These are phyloP conservation scores for Bungarus multicinctus DNA, from an alignment of 2,113 vertebrate genomes.

Conservation along the genomic window DNA sequence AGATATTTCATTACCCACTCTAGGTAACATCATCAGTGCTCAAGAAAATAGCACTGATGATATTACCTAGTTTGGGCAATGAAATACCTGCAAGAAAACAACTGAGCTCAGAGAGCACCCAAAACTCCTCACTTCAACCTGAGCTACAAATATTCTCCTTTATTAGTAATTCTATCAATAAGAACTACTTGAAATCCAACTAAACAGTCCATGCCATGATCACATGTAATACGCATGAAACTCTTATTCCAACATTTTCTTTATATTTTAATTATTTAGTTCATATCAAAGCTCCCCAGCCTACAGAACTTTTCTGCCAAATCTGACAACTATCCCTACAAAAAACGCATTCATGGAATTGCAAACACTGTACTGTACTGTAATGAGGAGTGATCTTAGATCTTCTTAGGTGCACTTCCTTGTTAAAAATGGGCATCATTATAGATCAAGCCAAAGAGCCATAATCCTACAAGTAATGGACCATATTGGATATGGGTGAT, in stretches of 20 bases:
- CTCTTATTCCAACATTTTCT: neutral
- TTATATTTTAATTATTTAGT: neutral
- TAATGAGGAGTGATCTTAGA: neutral
- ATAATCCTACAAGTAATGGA: neutral
- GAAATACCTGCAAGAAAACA: too few relatives aligned
- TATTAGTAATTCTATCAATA: too few relatives aligned
- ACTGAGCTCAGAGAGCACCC: too few relatives aligned
- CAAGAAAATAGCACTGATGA: too few relatives aligned
- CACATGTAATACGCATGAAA: too few relatives aligned
- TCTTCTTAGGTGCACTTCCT: neutral
- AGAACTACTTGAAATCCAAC: too few relatives aligned
- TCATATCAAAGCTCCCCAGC: neutral
- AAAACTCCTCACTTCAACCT: too few relatives aligned
- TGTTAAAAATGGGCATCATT: neutral
- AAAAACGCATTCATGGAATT: neutral
- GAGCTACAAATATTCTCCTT: too few relatives aligned
- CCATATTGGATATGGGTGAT: neutral
- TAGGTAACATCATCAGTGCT: too few relatives aligned
- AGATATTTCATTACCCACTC: too few relatives aligned
- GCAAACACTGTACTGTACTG: neutral
- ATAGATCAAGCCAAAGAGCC: neutral
- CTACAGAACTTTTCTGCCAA: neutral
- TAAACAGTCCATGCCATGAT: too few relatives aligned
- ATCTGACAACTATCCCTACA: neutral
- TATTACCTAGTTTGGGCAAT: too few relatives aligned